phyloP scores from a whole-genome alignment of 2,797 vertebrate genomes.

The Mastacembelus armatus region DNA sequence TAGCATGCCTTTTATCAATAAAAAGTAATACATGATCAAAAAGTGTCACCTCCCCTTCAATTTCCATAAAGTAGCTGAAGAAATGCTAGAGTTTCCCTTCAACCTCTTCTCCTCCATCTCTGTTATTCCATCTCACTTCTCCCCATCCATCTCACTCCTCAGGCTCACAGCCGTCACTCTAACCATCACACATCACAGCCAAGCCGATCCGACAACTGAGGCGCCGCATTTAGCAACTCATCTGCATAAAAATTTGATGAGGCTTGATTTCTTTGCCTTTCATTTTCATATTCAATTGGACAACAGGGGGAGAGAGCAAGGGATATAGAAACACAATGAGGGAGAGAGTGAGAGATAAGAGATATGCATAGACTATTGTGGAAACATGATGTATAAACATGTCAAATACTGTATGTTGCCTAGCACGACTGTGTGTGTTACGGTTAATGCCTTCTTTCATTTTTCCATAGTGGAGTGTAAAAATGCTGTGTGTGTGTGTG shows the following conservation, averaged over 20 bases:
- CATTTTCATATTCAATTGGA: slow-evolving; percentile 38
- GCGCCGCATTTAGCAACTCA: slow-evolving; percentile 45
- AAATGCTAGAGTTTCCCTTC: background rate
- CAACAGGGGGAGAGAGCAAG: slow-evolving; percentile 6
- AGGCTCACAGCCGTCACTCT: background rate
- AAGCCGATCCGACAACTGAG: background rate
- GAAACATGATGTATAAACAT: slow-evolving; percentile 11
- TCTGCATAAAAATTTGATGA: slow-evolving; percentile 58
- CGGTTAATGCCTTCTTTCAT: slow-evolving; percentile 14
- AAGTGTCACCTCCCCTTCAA: too few relatives aligned
- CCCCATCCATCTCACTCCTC: background rate
- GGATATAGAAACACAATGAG: background rate
- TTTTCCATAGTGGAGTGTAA: slow-evolving; percentile 56
- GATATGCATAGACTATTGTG: background rate
- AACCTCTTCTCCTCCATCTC: background rate
- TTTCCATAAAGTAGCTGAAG: too few relatives aligned
- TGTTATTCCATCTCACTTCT: background rate
- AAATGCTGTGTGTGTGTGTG: slow-evolving; percentile 30
- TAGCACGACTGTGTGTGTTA: slow-evolving; percentile 15
- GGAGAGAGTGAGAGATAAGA: slow-evolving; percentile 9
- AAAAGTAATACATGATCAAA: too few relatives aligned
- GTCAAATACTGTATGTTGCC: slow-evolving; percentile 46
- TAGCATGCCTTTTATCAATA: too few relatives aligned
- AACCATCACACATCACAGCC: slow-evolving; percentile 18
- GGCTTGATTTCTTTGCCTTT: slow-evolving; percentile 43